Base-by-base conservation (phyloP, 2,797 vertebrate genomes). In the Pelodytes ibericus region DNA sequence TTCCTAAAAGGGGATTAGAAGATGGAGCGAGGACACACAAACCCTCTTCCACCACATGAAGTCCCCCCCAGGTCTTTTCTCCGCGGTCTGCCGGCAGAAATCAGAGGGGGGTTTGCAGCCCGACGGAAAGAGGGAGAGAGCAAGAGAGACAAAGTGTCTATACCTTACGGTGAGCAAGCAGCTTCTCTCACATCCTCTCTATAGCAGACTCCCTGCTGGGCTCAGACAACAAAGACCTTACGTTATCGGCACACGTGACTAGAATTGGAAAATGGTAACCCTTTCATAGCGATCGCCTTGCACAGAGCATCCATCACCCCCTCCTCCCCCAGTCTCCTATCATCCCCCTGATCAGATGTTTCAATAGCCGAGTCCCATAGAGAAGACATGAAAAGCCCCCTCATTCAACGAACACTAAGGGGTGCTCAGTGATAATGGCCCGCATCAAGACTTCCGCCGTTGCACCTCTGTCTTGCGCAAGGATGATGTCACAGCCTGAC, bases 181-280 rank as follows among this genome's bases (percentile, higher is more conserved):
- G 63, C 18, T 39, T 71, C 51, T 36, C 67, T 41, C 33, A 5
- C 49, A 24, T 24, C 24, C 49, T 47, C 44, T 2, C n/a, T 74
- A 79, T n/a, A 68, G 57, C 58, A 61, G 73, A 68, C 77, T 71
- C 81, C 78, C 75, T 60, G 72, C 74, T 25, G 80, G 71, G 77
- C 70, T 74, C 69, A 80, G 31, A 77, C 74, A 69, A 79, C 26
- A 24, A 71, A 81, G 66, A 49, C 57, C 5, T 3, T 77, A 79
- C 79, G 82, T 82, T 79, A 79, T 72, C 81, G 74, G 56, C 71
- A 79, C 84, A 70, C 84, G 85, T 81, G 83, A 82, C 80, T 78
- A 62, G 82, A 82, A 82, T 79, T 81, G 82, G 72, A 85, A 84
- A n/a, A 69, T 66, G 30, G 60, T 79, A 79, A 79, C 74, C 79